phyloP scores from a whole-genome alignment of 2,797 vertebrate genomes.

The Eulemur rubriventer region DNA sequence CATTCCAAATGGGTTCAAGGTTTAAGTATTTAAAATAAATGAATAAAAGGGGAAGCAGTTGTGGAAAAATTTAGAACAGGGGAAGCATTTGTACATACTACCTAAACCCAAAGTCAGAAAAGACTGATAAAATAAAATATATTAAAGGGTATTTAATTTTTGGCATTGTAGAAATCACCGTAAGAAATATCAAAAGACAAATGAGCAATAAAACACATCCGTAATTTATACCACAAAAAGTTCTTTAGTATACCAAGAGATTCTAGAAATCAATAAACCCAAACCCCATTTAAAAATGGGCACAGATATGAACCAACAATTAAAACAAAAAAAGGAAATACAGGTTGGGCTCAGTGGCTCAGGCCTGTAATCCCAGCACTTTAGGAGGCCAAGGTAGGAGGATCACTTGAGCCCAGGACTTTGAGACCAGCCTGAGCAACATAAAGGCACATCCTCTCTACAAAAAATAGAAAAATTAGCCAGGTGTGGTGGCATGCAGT shows the following conservation, averaged over 20 bases:
- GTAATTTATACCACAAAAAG: not conserved
- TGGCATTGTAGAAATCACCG: not conserved
- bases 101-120: not conserved
- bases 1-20: not conserved
- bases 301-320: not conserved
- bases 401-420: not conserved
- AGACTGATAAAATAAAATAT: not conserved
- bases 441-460: not conserved
- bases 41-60: not conserved
- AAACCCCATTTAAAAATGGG: not conserved
- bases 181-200: not conserved
- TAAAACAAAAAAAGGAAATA: not conserved
- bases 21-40: conserved; percentile 26
- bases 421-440: not conserved
- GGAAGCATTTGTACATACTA: not conserved
- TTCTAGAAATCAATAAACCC: not conserved
- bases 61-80: not conserved
- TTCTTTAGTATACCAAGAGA: not conserved
- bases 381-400: not conserved
- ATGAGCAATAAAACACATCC: not conserved
- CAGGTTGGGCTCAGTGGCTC: not conserved
- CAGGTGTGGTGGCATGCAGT: not conserved
- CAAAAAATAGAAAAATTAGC: not conserved
- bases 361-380: not conserved
- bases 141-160: conserved; percentile 13